Base-by-base conservation (phyloP, 2,888 invertebrate genomes). In the Zygothrica quintamaculata region DNA sequence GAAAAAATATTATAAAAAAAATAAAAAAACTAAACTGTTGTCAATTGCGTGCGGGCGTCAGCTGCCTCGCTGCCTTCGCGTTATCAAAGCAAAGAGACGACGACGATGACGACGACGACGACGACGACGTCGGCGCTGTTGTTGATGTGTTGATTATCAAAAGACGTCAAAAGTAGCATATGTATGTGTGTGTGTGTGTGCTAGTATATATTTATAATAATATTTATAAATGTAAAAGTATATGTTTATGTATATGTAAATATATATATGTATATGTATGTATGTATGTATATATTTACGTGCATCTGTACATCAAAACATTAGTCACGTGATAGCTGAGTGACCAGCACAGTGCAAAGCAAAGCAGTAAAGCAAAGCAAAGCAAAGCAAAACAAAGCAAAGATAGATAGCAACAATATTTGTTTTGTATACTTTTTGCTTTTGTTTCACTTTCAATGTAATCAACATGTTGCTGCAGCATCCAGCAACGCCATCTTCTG, bases 71-170 rank as follows among this genome's bases (percentile, higher is more conserved):
- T 29, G 29, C 4, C 37, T 57, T 44, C 31, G 39, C 56, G 42
- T 76, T 80, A 73, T 77, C 80, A 60, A 12, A 57, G 53, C 42
- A 56, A 22, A 22, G 16, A 22, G 5, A 22, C 18, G 18, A 22
- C 18, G n/a, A n/a, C n/a, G n/a, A 31, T 9, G 11, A 42, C 34
- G 13, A 15, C 11, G 46, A 9, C 25, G 52, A 13, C 33, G 56
- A 12, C 33, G 51, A 11, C 33, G 65, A 5, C 16, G 29, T 0
- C 7, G 61, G 11, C 1, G 59, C 25, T 55, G 50, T 34, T 71
- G 65, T 52, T 65, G 64, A 51, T 69, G 71, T 72, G 58, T 68
- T 74, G 72, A 72, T 74, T 58, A 73, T 61, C 58, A 75, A 75
- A 75, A 74, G 60, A 75, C 75, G 73, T 75, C 76, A 74, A 75